Conservation (phyloP, 2,797 vertebrate genomes). For the Anguilla megastoma region DNA sequence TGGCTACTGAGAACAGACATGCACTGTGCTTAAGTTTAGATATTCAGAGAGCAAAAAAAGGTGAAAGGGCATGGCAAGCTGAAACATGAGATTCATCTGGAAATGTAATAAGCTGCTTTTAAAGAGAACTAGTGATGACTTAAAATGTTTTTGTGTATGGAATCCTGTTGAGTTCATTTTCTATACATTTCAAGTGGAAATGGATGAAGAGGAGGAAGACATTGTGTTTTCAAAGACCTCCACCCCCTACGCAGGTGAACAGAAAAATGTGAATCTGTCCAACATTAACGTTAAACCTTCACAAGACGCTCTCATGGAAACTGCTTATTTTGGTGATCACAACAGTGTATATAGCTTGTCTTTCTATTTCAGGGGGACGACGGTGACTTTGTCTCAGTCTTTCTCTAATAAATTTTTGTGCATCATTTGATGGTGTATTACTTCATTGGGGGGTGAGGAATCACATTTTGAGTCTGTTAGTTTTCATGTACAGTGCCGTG, state of each 20-base stretch:
- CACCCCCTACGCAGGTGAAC: slow-evolving; percentile 12
- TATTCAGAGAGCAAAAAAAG: background rate
- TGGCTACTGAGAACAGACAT: background rate
- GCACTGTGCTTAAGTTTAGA: background rate
- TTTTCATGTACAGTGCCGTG: no score
- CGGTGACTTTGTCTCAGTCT: background rate
- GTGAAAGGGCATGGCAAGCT: background rate
- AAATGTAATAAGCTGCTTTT: background rate
- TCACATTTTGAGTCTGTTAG: background rate
- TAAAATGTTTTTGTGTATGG: background rate
- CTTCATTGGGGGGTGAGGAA: background rate
- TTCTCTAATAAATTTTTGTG: slow-evolving; percentile 10
- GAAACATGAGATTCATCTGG: background rate
- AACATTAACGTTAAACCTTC: background rate
- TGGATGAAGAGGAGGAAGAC: background rate
- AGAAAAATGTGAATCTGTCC: slow-evolving; percentile 1
- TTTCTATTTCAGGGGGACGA: slow-evolving; percentile 26
- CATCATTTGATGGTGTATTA: background rate
- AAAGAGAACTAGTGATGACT: background rate
- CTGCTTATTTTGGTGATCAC: background rate
- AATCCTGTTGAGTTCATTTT: background rate
- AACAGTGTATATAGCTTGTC: background rate
- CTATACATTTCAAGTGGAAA: background rate
- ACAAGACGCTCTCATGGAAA: background rate
- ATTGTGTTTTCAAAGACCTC: background rate